phyloP scores from a whole-genome alignment of 2,113 vertebrate species.

The Chelonoidis abingdonii region DNA sequence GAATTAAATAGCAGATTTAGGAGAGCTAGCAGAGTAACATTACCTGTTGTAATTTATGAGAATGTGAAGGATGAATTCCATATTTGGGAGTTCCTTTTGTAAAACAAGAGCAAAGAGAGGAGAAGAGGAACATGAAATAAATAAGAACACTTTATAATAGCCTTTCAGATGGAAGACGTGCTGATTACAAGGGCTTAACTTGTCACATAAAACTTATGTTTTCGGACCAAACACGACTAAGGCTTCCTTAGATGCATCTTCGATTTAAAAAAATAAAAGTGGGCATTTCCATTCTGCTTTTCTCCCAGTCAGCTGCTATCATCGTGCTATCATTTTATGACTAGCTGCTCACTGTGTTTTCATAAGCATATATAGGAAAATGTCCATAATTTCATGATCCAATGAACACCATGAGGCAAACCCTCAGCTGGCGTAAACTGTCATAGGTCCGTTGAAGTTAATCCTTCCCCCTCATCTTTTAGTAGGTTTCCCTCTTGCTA shows the following conservation, averaged over 20 bases:
- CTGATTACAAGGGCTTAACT: background rate
- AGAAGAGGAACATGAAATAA: background rate
- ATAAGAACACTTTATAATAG: background rate
- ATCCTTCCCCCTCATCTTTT: background rate
- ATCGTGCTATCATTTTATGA: background rate
- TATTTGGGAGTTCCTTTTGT: background rate
- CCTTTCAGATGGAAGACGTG: background rate
- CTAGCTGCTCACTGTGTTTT: background rate
- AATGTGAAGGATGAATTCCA: background rate
- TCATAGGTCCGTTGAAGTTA: background rate
- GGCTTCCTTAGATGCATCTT: background rate
- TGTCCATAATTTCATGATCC: fast-evolving
- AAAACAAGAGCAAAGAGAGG: background rate
- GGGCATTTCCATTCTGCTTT: background rate
- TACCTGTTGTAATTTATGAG: background rate
- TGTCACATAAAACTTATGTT: background rate
- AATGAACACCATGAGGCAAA: background rate
- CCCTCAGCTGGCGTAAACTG: background rate
- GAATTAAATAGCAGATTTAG: background rate
- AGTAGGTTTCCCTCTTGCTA: background rate
- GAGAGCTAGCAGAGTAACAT: background rate
- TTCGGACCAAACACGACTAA: background rate
- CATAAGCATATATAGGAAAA: background rate
- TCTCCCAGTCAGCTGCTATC: background rate
- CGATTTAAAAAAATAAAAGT: background rate